Evolutionary conservation across 2,888 invertebrate species (phyloP), one percentile per base, ranked within the genome.

Genomic region (Tenthredo distinguenda): DNA sequence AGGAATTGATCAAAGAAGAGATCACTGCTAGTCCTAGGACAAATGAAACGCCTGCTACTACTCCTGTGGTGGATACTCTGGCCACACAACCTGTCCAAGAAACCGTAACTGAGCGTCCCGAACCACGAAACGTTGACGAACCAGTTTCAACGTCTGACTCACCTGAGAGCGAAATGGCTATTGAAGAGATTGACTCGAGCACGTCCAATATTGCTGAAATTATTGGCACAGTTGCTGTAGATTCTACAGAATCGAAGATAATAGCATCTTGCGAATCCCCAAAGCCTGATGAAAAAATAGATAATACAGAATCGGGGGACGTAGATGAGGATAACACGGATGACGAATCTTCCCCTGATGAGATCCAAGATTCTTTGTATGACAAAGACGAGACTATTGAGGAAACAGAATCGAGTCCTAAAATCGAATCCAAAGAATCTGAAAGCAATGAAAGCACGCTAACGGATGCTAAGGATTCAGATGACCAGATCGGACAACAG

Each of bases 181-280:
- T 95, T 85, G 94, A 94, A 87, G 94, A 95, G 84, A 94, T 95
- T n/a, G 95, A 95, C 88, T 94, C 94, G 26, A 94, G 94, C 68
- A 94, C 94, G 37, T 94, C 95, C 0, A 95, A 95, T 89, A 94
- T 95, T 85, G 95, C 95, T 21, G 94, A 95, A 87, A 95, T 94
- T 86, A 94, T 94, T 84, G 94, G 93, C 5, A 92, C 93, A 0
- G 91, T 91, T 18, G 89, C 91, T 7, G 89, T 90, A 34, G 92
- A 92, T 82, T 88, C 89, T 0, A 87, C 87, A 4, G 91, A 92
- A 77, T 89, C 89, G 1, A 92, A 91, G 88, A 87, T 89, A 55
- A 83, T 76, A 5, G 87, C 89, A 7, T 62, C 83, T 47, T 71
- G 47, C 47, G 47, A 68, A 12, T 83, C 83, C 2, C 68, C 83